phyloP scores from a whole-genome alignment of 2,113 vertebrate species.

The Centropus unirufus region DNA sequence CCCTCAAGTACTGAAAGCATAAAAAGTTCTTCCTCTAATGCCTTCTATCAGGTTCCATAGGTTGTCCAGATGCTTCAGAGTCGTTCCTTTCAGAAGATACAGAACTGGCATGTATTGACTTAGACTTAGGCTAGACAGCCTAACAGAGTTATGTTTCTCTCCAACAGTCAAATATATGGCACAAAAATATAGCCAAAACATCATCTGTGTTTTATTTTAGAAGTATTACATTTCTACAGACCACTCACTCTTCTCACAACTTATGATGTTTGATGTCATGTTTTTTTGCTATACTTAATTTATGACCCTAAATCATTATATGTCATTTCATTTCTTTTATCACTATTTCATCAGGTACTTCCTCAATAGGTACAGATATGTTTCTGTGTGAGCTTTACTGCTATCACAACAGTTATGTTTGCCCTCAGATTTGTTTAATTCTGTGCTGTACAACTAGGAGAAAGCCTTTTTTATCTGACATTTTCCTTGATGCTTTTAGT shows the following conservation, averaged over 20 bases:
- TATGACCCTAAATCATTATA: neutral
- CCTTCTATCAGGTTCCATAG: neutral
- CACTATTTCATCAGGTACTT: neutral
- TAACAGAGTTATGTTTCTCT: neutral
- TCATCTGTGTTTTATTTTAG: neutral
- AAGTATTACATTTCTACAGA: neutral
- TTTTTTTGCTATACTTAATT: neutral
- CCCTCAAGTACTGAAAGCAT: neutral
- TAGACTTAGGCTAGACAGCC: neutral
- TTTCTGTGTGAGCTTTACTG: neutral
- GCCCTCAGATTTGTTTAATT: neutral
- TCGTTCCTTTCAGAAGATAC: neutral
- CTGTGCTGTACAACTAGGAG: neutral
- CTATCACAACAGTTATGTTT: neutral
- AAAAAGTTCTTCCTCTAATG: neutral
- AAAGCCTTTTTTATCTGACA: neutral
- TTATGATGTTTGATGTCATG: neutral
- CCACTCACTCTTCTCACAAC: neutral
- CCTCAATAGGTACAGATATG: neutral
- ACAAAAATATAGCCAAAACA: neutral
- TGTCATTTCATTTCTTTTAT: neutral
- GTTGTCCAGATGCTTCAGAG: neutral
- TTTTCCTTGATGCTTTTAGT: neutral
- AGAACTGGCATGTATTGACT: neutral
- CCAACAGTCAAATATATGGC: neutral